Conservation (phyloP, 2,113 vertebrate genomes). For the Anseranas semipalmata region DNA sequence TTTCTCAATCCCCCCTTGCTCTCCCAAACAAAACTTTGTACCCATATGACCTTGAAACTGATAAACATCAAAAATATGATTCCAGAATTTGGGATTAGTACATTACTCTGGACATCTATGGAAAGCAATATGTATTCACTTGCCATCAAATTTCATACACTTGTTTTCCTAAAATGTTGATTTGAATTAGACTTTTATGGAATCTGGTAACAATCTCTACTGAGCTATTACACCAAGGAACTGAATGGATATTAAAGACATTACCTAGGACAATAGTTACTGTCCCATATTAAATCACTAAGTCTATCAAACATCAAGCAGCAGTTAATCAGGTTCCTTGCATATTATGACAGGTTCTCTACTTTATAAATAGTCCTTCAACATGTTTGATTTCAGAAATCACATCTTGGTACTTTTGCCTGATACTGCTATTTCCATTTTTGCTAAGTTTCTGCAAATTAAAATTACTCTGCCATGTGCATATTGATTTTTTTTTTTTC, state of each 20-base stretch:
- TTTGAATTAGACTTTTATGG: background rate
- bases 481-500: background rate
- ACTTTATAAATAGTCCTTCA: background rate
- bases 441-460: background rate
- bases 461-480: background rate
- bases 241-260: background rate
- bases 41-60: background rate
- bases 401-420: background rate
- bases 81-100: background rate
- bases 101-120: background rate
- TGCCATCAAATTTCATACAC: background rate
- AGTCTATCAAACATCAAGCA: background rate
- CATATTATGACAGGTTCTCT: background rate
- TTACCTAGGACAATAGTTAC: background rate
- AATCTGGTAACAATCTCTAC: background rate
- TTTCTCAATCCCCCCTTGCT: background rate
- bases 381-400: background rate
- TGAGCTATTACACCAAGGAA: background rate
- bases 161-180: background rate
- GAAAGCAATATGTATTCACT: background rate
- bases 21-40: background rate
- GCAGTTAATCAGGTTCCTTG: background rate
- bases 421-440: background rate
- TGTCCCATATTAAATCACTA: background rate
- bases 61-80: background rate